Percentiles rank a stretch among this genome's conserved stretches.
Evolutionary conservation across 2,888 invertebrate genomes (phyloP).

Genomic region (Oxycera nigricornis): DNA sequence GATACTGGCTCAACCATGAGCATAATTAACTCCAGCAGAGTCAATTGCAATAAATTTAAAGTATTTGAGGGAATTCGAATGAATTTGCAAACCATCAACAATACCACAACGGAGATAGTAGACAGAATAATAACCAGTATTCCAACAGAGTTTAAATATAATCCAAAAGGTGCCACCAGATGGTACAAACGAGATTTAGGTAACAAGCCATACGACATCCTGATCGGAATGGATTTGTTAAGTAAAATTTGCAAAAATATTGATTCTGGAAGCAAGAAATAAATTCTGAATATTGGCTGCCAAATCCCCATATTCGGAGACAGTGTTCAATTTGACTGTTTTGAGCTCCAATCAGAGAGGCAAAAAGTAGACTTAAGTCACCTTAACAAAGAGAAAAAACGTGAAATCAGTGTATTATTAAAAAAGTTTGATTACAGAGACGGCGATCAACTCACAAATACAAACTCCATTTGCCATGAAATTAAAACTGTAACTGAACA

Average conservation of each 20-base stretch:
- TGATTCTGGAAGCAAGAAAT: not conserved
- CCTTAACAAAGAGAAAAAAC: not conserved
- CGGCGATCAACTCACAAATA: slow-evolving; percentile 26
- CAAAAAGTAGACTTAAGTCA: not conserved
- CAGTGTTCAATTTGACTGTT: not conserved
- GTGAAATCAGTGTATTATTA: no score
- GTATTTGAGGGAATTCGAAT: slow-evolving; percentile 3
- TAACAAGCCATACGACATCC: not conserved
- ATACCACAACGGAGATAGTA: no score
- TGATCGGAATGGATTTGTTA: slow-evolving; percentile 16
- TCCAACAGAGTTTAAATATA: not conserved
- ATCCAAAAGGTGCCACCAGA: not conserved
- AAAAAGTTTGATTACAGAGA: slow-evolving; percentile 31
- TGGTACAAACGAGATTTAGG: not conserved
- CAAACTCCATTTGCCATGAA: slow-evolving; percentile 26
- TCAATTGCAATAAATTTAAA: slow-evolving; percentile 9
- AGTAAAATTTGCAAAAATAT: not conserved
- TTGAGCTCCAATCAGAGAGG: not conserved
- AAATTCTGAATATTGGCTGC: not conserved
- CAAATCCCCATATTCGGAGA: not conserved
- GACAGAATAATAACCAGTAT: not conserved
- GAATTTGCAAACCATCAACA: not conserved
- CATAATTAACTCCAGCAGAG: no score
- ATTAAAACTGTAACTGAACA: slow-evolving; percentile 34
- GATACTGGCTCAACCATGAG: not conserved